Evolutionary conservation across 1,140 invertebrate genomes (phyloP), one percentile per base, ranked within the genome.

Genomic region (Bombus impatiens): DNA sequence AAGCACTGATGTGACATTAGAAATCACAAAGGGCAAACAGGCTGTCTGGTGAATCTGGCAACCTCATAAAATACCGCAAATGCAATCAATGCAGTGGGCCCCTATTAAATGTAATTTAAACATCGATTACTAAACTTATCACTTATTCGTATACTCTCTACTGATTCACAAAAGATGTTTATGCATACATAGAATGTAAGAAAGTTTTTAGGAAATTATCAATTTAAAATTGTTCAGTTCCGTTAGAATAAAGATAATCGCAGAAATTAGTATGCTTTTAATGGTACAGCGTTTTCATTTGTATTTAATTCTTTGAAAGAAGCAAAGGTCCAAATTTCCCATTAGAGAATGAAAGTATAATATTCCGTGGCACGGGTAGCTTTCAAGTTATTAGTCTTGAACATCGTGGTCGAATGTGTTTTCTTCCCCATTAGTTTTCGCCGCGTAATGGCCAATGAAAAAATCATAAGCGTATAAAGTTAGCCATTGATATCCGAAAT

Each of bases 11-110:
- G 75, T 28, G 47, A 78, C 65, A 70, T 78, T 78, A 84, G 82
- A 78, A 78, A 59, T 59, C 65, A 70, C 35, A 47, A 25, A 32
- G n/a, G 12, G 37, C 47, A 70, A 84, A 78, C 44, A 57, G 35
- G 0, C 8, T 28, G 32, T n/a, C 40, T 15, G 76, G 65, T 44
- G 65, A 57, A 10, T 1, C 25, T 67, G 59, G 32, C 42, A 67
- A 32, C 10, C 42, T 53, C 81, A 35, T 67, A n/a, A 76, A 76
- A 13, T 10, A 68, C 1, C 42, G 9, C 22, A 47, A 79, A 68
- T 42, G n/a, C 42, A n/a, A 70, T n/a, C 25, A 53, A 53, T 22
- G 12, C 28, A 53, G 47, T 8, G 47, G 35, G 5, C 4, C 9
- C 3, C 42, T 13, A 18, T 42, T 70, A 22, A 80, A 62, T 13